A percentile compares a stretch with the other conserved stretches of the same genome.
Evolutionary conservation across 2,888 invertebrate genomes (phyloP).

Genomic region (Hesperia comma): DNA sequence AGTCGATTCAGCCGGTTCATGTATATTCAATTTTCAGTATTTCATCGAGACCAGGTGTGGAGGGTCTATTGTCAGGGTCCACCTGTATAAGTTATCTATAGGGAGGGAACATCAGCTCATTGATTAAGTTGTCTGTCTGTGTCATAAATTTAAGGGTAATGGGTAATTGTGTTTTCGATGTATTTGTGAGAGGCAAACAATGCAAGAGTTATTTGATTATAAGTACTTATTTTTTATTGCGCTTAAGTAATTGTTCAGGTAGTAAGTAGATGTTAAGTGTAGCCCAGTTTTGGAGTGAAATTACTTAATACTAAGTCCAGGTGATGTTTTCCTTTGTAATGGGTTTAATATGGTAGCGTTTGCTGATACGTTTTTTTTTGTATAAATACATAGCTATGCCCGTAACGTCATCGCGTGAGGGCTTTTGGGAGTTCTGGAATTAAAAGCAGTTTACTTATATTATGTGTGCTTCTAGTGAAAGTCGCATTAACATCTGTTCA

Average conservation of each 20-base stretch:
- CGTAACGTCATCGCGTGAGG: too few relatives aligned
- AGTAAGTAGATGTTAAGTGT: background rate
- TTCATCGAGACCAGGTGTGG: conserved; percentile 23
- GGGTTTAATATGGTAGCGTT: background rate
- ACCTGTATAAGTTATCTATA: conserved; percentile 16
- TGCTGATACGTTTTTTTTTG: too few relatives aligned
- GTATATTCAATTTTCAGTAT: conserved; percentile 23
- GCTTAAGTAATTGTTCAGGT: background rate
- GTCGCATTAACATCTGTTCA: too few relatives aligned
- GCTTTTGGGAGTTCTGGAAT: too few relatives aligned
- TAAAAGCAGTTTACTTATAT: too few relatives aligned
- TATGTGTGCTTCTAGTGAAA: too few relatives aligned
- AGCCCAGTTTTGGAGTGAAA: background rate
- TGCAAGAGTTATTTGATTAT: background rate
- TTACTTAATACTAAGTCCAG: background rate
- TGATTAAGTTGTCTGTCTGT: conserved; percentile 25
- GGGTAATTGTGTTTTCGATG: conserved; percentile 4
- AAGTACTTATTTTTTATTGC: background rate
- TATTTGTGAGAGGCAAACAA: background rate
- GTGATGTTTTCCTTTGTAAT: conserved; percentile 5
- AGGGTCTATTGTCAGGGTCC: conserved; percentile 15
- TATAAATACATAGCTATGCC: too few relatives aligned
- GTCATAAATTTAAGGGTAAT: conserved; percentile 26
- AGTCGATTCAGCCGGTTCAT: background rate
- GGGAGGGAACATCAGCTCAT: background rate